A percentile compares a stretch with the other conserved stretches of the same genome.
Conservation (phyloP, 2,888 invertebrate genomes). For the Cloeon dipterum region DNA sequence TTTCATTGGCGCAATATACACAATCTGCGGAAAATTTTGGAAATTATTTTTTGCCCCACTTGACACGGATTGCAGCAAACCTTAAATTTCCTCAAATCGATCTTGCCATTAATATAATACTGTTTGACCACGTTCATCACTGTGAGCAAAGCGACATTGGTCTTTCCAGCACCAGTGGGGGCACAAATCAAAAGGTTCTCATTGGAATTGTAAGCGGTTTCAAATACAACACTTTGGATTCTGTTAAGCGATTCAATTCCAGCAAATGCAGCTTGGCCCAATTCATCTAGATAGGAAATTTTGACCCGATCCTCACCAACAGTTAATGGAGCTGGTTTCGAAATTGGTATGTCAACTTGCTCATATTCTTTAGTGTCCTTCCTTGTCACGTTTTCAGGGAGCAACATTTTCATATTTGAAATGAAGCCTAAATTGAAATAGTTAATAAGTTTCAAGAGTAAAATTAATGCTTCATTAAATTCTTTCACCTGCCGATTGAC, state of each 20-base stretch:
- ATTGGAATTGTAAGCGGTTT: conserved; percentile 85
- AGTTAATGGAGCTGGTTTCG: conserved; percentile 29
- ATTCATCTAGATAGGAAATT: conserved; percentile 39
- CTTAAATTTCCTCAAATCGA: conserved; percentile 81
- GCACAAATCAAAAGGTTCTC: conserved; percentile 96
- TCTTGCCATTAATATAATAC: conserved; percentile 47
- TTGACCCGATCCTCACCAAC: conserved; percentile 39
- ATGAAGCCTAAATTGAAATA: conserved; percentile 37
- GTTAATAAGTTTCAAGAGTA: not conserved
- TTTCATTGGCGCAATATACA: conserved; percentile 99
- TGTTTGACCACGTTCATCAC: conserved; percentile 78
- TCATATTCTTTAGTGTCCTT: conserved; percentile 54
- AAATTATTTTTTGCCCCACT: not conserved
- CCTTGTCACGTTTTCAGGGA: conserved; percentile 58
- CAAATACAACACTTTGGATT: conserved; percentile 90
- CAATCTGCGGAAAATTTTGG: conserved; percentile 36
- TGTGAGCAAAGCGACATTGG: conserved; percentile 87
- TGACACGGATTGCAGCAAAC: conserved; percentile 18
- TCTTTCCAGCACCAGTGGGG: conserved; percentile 98
- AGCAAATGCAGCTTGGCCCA: conserved; percentile 73
- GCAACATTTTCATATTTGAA: conserved; percentile 47
- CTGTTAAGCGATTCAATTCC: conserved; percentile 70
- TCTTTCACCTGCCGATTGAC: conserved; percentile 31
- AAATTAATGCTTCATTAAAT: not conserved
- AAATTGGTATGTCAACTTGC: conserved; percentile 63